Percentiles rank a stretch among this genome's conserved stretches.
These are phyloP conservation scores for Drosophila sturtevanti DNA, from an alignment of 1,140 invertebrate species.

Conservation along the genomic window DNA sequence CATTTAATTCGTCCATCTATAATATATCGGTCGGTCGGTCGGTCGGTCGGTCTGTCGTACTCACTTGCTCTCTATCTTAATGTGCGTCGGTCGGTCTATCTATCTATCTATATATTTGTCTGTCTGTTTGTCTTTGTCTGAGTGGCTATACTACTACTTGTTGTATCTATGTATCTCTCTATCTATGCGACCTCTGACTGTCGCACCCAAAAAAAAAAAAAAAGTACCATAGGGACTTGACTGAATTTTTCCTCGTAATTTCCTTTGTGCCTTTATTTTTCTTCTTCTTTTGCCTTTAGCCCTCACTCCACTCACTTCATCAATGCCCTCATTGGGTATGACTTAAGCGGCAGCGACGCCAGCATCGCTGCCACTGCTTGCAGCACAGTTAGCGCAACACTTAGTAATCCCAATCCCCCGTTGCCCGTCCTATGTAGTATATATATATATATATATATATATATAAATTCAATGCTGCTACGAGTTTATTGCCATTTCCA, in stretches of 20 bases:
- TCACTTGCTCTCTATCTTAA: too few species aligned
- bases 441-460: too few species aligned
- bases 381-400: slow-evolving; percentile 28
- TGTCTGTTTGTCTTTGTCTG: slow-evolving; percentile 20
- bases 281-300: slow-evolving; percentile 14
- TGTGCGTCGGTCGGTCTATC: slow-evolving; percentile 13
- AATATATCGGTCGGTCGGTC: neutral
- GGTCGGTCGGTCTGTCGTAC: too few species aligned
- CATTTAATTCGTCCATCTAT: neutral
- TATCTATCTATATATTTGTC: slow-evolving; percentile 11
- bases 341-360: slow-evolving; percentile 12
- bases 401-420: slow-evolving; percentile 70
- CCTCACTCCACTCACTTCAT: slow-evolving; percentile 25
- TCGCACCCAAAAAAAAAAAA: slow-evolving; percentile 77
- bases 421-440: too few species aligned
- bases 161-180: slow-evolving; percentile 30
- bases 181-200: slow-evolving; percentile 55
- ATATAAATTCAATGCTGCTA: slow-evolving; percentile 55
- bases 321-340: slow-evolving; percentile 39
- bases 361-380: slow-evolving; percentile 11
- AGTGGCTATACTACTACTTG: neutral
- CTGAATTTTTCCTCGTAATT: slow-evolving; percentile 79
- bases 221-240: slow-evolving; percentile 69
- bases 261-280: slow-evolving; percentile 58
- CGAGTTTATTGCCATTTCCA: slow-evolving; percentile 78